Conservation (phyloP, 2,888 invertebrate genomes). For the Hylaea fasciaria region DNA sequence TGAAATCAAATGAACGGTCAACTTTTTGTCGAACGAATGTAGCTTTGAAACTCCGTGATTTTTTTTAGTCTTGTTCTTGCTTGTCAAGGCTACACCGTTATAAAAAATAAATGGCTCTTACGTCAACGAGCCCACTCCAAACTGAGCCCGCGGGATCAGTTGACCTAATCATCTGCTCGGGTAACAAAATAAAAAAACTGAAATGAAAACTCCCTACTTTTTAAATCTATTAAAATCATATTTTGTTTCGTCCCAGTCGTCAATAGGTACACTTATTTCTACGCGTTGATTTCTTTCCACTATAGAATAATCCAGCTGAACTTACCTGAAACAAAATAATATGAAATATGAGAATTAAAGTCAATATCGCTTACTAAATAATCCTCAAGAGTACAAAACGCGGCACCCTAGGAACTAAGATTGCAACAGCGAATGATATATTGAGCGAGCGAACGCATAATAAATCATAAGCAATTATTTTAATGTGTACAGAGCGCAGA, state of each 20-base stretch:
- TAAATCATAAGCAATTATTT: constrained; percentile 73
- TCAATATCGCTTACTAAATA: not conserved
- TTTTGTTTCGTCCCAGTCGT: no score
- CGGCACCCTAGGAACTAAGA: constrained; percentile 69
- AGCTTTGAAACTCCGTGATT: constrained; percentile 1
- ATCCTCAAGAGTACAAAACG: constrained; percentile 27
- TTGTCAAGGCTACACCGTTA: no score
- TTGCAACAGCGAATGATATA: constrained; percentile 64
- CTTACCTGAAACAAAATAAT: constrained; percentile 47
- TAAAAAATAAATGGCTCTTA: no score
- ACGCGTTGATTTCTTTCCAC: not conserved
- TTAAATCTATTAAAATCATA: no score
- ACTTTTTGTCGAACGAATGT: constrained; percentile 16
- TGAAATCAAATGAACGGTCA: constrained; percentile 15
- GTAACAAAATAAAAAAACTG: no score
- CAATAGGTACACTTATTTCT: no score
- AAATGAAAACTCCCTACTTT: no score
- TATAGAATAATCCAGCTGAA: constrained; percentile 1
- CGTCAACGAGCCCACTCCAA: no score
- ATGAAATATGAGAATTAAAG: not conserved
- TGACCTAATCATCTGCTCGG: no score
- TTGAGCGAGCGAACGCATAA: constrained; percentile 60
- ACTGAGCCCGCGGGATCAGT: no score
- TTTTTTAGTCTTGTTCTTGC: no score
- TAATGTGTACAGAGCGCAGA: constrained; percentile 37